These are phyloP conservation scores for Saimiri boliviensis DNA, from an alignment of 2,113 vertebrate genomes.

Conservation along the genomic window DNA sequence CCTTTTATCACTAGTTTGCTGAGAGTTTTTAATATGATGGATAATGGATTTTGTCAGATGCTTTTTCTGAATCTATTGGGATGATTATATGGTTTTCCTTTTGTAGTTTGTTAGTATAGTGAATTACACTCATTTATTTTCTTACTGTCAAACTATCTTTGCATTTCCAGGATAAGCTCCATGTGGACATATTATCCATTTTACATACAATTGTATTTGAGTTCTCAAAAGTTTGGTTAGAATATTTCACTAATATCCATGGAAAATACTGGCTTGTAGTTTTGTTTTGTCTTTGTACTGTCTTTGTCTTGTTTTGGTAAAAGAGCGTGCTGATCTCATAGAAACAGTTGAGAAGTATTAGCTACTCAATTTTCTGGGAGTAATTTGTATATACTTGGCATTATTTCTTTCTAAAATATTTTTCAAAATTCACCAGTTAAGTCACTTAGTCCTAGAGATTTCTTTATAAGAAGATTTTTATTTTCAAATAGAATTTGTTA, in stretches of 20 bases:
- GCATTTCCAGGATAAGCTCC: background rate
- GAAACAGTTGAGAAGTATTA: background rate
- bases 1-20: background rate
- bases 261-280: background rate
- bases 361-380: background rate
- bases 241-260: background rate
- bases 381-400: background rate
- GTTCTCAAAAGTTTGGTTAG: too few relatives aligned
- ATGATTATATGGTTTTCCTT: background rate
- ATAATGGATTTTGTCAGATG: background rate
- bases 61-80: background rate
- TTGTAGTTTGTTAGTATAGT: background rate
- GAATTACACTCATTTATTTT: background rate
- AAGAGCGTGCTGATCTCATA: background rate
- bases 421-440: background rate
- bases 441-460: background rate
- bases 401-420: background rate
- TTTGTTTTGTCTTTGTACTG: background rate
- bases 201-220: too few relatives aligned
- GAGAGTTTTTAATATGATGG: background rate
- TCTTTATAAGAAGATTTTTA: too few relatives aligned
- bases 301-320: background rate
- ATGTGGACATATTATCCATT: background rate
- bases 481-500: too few relatives aligned
- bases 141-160: background rate